A percentile compares a stretch with the other conserved stretches of the same genome.
These are phyloP conservation scores for Athene cunicularia DNA, from an alignment of 2,113 vertebrate genomes.

Conservation along the genomic window DNA sequence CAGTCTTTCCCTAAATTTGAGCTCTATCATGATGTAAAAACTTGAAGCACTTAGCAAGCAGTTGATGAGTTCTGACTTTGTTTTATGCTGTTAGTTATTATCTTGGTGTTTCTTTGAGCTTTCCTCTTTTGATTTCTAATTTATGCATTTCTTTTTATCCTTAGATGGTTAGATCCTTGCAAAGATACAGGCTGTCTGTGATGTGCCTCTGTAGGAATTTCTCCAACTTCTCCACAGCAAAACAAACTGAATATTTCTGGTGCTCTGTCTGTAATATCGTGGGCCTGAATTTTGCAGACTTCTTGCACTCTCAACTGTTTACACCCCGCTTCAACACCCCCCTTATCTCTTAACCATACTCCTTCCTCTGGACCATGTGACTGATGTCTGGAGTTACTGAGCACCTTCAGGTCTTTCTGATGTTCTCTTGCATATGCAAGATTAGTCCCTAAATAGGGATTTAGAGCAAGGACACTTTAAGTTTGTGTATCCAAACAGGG, in stretches of 20 bases:
- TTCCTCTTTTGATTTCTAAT: neutral
- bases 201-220: neutral
- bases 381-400: neutral
- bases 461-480: neutral
- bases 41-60: neutral
- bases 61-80: neutral
- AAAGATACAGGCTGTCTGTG: neutral
- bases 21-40: neutral
- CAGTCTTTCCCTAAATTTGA: neutral
- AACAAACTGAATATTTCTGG: neutral
- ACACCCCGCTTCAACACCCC: rapidly evolving
- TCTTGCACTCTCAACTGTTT: neutral
- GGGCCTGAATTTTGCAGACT: neutral
- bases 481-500: neutral
- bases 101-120: neutral
- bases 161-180: neutral
- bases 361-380: neutral
- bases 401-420: neutral
- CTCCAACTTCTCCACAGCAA: neutral
- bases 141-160: neutral
- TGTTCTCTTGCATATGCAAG: neutral
- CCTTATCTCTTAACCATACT: neutral
- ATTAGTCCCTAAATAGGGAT: neutral
- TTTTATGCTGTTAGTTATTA: neutral
- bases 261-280: neutral